Conservation (phyloP, 2,888 invertebrate species). For the Acanthopleura granulata region DNA sequence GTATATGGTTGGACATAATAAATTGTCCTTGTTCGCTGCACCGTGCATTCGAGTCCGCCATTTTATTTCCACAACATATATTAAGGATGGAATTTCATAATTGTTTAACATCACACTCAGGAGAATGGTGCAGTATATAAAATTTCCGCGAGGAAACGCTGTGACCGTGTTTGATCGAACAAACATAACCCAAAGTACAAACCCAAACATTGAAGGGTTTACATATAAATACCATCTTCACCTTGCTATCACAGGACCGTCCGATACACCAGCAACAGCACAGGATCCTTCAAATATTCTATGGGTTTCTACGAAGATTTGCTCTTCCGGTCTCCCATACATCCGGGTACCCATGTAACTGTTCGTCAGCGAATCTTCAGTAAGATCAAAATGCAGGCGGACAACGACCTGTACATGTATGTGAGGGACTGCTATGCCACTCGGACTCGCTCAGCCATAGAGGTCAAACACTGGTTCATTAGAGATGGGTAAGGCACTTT, state of each 20-base stretch:
- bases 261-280: conserved; percentile 10
- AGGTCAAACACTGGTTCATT: conserved; percentile 1
- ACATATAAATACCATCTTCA: too few species aligned
- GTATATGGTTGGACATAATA: too few species aligned
- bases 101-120: too few species aligned
- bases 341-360: conserved; percentile 12
- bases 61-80: too few species aligned
- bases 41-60: too few species aligned
- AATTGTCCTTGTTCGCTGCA: too few species aligned
- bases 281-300: conserved; percentile 2
- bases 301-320: conserved; percentile 16
- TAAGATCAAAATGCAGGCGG: conserved; percentile 15
- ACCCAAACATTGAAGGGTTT: too few species aligned
- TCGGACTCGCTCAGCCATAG: neutral
- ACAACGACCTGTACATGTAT: conserved; percentile 11
- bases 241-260: neutral
- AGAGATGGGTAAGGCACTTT: neutral
- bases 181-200: too few species aligned
- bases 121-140: too few species aligned
- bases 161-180: too few species aligned
- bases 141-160: too few species aligned
- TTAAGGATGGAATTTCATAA: too few species aligned
- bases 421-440: conserved; percentile 9
- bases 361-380: neutral
- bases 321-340: conserved; percentile 11